Percentiles rank a stretch among this genome's conserved stretches.
These are phyloP conservation scores for Caenorhabditis parvicauda DNA, from an alignment of 2,888 invertebrate genomes.

Conservation along the genomic window DNA sequence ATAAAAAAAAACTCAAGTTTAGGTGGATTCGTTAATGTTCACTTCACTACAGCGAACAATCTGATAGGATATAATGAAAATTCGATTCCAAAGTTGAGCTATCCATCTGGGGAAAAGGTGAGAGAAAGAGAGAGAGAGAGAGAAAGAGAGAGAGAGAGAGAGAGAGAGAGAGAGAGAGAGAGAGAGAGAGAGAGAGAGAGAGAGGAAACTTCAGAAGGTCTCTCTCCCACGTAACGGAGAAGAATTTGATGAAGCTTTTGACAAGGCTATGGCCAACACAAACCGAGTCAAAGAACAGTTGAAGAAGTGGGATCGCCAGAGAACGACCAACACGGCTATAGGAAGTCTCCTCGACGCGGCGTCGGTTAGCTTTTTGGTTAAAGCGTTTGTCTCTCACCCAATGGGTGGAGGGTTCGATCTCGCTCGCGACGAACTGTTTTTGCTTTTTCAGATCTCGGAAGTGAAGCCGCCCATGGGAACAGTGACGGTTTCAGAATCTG, in stretches of 20 bases:
- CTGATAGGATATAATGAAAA: neutral
- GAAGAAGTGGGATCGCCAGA: constrained; percentile 14
- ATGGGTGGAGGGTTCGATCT: too few relatives aligned
- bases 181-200: too few relatives aligned
- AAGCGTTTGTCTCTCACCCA: neutral
- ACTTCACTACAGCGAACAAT: constrained; percentile 24
- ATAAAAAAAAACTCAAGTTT: neutral
- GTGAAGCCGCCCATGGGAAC: constrained; percentile 26
- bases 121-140: constrained; percentile 19
- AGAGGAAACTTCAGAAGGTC: constrained; percentile 15
- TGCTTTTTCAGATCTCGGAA: neutral
- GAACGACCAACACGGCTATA: constrained; percentile 28
- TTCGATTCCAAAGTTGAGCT: constrained; percentile 4
- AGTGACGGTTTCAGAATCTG: constrained; percentile 14
- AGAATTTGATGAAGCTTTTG: constrained; percentile 25
- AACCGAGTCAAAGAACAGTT: constrained; percentile 26
- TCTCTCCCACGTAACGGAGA: constrained; percentile 3
- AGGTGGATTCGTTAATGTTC: constrained; percentile 30
- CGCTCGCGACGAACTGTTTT: neutral
- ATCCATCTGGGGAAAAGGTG: constrained; percentile 16
- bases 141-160: constrained; percentile 13
- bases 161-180: too few relatives aligned
- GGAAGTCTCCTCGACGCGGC: constrained; percentile 34
- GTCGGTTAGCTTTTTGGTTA: constrained; percentile 7
- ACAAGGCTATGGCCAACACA: constrained; percentile 33